Base-by-base conservation (phyloP, 2,888 invertebrate species). In the Eilema sororculum region DNA sequence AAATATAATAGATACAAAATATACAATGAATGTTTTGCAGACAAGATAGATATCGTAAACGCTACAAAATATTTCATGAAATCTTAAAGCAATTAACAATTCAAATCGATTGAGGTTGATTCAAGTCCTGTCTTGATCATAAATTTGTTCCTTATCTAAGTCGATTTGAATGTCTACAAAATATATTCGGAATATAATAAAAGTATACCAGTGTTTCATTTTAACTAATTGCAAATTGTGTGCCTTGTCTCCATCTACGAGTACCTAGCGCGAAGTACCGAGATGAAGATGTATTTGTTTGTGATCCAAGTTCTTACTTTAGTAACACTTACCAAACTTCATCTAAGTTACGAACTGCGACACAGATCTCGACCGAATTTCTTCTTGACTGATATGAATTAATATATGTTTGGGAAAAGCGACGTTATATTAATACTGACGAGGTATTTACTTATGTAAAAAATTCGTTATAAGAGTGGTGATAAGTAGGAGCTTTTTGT, bases 321-420 rank as follows among this genome's bases (percentile, higher is more conserved):
- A 65, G 30, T 22, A 22, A n/a, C 67, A 28, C 33, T 73, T 66
- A 46, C 10, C 37, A 67, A 78, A 71, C 71, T 73, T 78, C 66
- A 71, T 67, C 67, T 59, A 71, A 76, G 46, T 78, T 81, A 61
- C 65, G 68, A 79, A 71, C 68, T 68, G 67, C 66, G 65, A 72
- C 66, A 80, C 72, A 71, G 72, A 74, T 72, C 68, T 60, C 65
- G 52, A 52, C 37, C 60, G 59, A 69, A 63, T 71, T 76, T 52
- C 37, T 67, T 52, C 52, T 57, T 57, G 64, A 61, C 67, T 59
- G 52, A 70, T 71, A 72, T 74, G 3, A 81, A 72, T 69, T 67
- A 69, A 66, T 72, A 68, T 56, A 65, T 37, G 22, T 65, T 57
- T 24, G 16, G 24, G 33, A 22, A 57, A 57, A 52, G n/a, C n/a